Evolutionary conservation across 2,888 invertebrate genomes (phyloP).

Genomic region (Nemurella pictetii): DNA sequence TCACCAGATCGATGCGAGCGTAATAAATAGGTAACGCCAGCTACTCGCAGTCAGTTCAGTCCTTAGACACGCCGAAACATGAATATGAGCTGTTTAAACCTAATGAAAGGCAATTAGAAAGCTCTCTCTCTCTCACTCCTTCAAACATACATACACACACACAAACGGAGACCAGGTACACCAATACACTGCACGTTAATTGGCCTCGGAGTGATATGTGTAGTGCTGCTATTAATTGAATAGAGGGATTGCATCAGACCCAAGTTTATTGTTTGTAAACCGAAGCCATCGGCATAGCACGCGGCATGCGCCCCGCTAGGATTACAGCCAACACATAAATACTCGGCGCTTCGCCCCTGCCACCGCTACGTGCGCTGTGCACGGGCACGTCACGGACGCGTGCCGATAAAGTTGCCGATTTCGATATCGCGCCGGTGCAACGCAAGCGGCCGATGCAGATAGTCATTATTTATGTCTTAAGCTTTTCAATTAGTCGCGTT

Average conservation of each 20-base stretch:
- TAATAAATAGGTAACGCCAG: neutral
- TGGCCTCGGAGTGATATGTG: neutral
- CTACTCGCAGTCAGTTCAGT: too few species aligned
- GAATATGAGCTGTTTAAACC: neutral
- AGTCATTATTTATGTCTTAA: neutral
- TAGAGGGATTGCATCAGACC: slow-evolving; percentile 3
- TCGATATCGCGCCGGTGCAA: neutral
- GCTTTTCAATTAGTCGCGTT: neutral
- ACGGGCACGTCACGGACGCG: neutral
- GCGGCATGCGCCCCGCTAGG: neutral
- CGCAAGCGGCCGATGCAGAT: neutral
- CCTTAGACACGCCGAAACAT: neutral
- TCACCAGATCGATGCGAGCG: neutral
- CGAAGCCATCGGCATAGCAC: neutral
- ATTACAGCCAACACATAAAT: slow-evolving; percentile 22
- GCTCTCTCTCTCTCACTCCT: too few species aligned
- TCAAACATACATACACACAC: too few species aligned
- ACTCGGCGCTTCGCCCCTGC: neutral
- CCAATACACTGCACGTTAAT: neutral
- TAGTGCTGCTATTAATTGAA: slow-evolving; percentile 12
- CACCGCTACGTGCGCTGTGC: neutral
- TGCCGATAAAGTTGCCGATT: neutral
- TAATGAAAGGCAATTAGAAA: neutral
- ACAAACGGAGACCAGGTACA: neutral
- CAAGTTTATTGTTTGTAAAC: slow-evolving; percentile 26